Conservation (phyloP, 2,888 invertebrate genomes). For the Miltochrista miniata region DNA sequence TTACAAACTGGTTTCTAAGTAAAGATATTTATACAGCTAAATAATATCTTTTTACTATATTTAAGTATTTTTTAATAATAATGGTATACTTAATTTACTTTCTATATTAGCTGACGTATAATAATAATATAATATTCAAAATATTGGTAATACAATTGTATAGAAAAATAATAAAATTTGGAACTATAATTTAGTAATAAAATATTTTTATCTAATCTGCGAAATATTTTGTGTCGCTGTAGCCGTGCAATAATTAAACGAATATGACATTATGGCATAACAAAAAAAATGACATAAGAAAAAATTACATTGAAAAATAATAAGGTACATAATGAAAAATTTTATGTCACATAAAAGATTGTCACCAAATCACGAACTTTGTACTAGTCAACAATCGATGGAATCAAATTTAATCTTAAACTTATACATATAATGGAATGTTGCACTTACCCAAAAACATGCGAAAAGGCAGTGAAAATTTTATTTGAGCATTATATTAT, state of each 20-base stretch:
- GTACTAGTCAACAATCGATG: constrained; percentile 49
- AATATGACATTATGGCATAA: not conserved
- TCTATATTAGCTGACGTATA: not conserved
- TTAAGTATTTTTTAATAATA: constrained; percentile 22
- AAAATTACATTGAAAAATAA: constrained; percentile 20
- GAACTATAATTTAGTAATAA: not conserved
- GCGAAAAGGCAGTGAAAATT: constrained; percentile 49
- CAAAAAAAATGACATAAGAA: not conserved
- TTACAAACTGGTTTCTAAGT: constrained; percentile 11
- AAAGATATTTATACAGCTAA: constrained; percentile 11
- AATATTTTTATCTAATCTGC: not conserved
- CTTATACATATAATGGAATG: constrained; percentile 27
- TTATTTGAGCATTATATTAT: constrained; percentile 45
- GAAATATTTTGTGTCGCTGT: too few relatives aligned
- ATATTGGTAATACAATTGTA: not conserved
- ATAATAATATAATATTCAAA: not conserved
- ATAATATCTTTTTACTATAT: constrained; percentile 9
- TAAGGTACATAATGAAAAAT: constrained; percentile 29
- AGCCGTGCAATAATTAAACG: too few relatives aligned
- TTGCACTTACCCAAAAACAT: constrained; percentile 18
- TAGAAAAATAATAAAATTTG: not conserved
- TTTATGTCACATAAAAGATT: constrained; percentile 51
- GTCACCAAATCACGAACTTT: too few relatives aligned
- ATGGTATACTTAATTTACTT: constrained; percentile 27
- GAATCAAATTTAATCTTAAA: constrained; percentile 14